phyloP scores from a whole-genome alignment of 2,888 invertebrate genomes.

The Nomada hirtipes region DNA sequence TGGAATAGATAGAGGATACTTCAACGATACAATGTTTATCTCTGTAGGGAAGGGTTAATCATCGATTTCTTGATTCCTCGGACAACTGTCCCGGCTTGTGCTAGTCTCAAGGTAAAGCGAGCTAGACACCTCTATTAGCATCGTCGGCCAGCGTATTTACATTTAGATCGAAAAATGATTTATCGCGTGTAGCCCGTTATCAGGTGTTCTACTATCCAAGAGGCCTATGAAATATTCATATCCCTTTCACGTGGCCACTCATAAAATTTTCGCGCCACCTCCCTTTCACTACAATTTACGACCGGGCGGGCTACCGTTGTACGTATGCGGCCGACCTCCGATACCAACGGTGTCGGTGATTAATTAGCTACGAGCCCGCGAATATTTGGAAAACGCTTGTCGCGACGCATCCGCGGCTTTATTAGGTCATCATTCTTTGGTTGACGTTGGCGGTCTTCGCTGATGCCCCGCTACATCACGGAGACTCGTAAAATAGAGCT shows the following conservation, averaged over 20 bases:
- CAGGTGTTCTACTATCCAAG: constrained; percentile 51
- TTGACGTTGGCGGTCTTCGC: neutral
- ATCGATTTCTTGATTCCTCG: neutral
- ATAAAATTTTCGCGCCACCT: constrained; percentile 50
- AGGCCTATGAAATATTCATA: constrained; percentile 59
- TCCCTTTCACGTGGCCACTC: constrained; percentile 59
- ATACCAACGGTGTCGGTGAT: constrained; percentile 31
- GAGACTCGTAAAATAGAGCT: too few relatives aligned
- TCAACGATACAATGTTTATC: too few relatives aligned
- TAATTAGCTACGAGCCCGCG: constrained; percentile 42
- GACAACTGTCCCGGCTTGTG: neutral
- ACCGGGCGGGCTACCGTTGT: neutral
- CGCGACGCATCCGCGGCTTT: neutral
- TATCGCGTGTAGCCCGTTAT: constrained; percentile 50
- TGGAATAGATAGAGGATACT: too few relatives aligned
- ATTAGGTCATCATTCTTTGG: constrained; percentile 17
- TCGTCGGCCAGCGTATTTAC: constrained; percentile 46
- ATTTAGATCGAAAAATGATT: constrained; percentile 65
- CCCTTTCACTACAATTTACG: constrained; percentile 34
- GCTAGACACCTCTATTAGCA: constrained; percentile 42
- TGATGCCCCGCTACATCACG: neutral
- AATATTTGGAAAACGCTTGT: constrained; percentile 45
- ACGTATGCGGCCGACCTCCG: constrained; percentile 22
- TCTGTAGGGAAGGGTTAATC: neutral
- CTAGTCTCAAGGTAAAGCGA: constrained; percentile 9